Conservation (phyloP, 2,113 vertebrate species). For the Brienomyrus longianalis region DNA sequence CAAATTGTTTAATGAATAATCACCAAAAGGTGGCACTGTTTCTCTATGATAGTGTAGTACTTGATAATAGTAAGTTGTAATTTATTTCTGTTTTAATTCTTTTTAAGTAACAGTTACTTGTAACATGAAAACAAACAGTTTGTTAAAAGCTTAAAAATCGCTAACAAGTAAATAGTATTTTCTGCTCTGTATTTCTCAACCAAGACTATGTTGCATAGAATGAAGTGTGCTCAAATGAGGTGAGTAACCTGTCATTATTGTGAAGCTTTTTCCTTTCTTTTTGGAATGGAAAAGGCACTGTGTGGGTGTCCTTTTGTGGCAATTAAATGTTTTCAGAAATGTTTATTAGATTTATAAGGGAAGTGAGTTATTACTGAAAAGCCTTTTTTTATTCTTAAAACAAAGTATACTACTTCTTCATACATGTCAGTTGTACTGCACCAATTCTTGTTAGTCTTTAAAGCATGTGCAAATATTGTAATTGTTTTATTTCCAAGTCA, state of each 20-base stretch:
- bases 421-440: neutral
- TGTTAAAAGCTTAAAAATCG: neutral
- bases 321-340: neutral
- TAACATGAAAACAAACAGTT: neutral
- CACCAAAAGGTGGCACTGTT: conserved; percentile 20
- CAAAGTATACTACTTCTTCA: neutral
- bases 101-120: neutral
- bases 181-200: neutral
- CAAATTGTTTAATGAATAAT: neutral
- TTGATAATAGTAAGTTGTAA: neutral
- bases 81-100: neutral
- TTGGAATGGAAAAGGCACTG: neutral
- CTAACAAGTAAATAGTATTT: conserved; percentile 7
- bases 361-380: neutral
- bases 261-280: neutral
- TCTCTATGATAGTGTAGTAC: conserved; percentile 6
- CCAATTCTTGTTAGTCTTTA: neutral
- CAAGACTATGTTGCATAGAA: neutral
- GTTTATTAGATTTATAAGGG: neutral
- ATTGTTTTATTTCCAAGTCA: neutral
- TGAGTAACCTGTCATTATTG: conserved; percentile 2
- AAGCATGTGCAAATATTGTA: neutral
- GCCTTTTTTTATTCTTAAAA: neutral
- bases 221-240: neutral
- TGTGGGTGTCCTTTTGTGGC: neutral